Evolutionary conservation across 2,113 vertebrate species (phyloP), one percentile per base, ranked within the genome.

Genomic region (Platichthys flesus): DNA sequence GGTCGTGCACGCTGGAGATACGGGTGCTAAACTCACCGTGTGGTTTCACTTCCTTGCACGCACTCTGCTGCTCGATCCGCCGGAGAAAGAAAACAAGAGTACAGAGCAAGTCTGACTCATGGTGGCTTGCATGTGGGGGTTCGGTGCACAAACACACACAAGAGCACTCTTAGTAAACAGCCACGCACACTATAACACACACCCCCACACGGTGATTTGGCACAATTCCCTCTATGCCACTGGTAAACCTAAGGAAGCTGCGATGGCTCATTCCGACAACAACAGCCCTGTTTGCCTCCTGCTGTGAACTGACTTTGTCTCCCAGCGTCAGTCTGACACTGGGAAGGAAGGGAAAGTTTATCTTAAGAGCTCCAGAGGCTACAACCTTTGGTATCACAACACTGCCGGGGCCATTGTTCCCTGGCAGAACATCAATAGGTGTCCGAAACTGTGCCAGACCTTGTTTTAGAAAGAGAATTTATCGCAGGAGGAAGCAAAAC

Each of bases 311-410:
- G 65, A 35, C 62, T 88, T 76, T 76, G 67, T 85, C 81, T 78
- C 42, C 15, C 84, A 47, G 21, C 58, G 57, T 78, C 64, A 65
- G 65, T 76, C 55, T 70, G 79, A 79, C 2, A 1, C 74, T 70
- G 64, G 31, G 62, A 72, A 87, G 87, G 88, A 89, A 92, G 66
- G 72, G 69, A 86, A 78, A 60, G 83, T 90, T 91, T 86, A 88
- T 85, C 35, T 73, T 62, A 59, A 66, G 75, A 62, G 28, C 61
- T 62, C 68, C 59, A 84, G 78, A 82, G 83, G 85, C 77, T 72
- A 70, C 76, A 78, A 85, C 76, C 88, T 85, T 57, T 76, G 71
- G 51, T 78, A 83, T 83, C 67, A 65, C 58, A 67, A 83, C 71
- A 79, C 42, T 67, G 81, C 84, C 57, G 51, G 45, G 23, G 18